Base-by-base conservation (phyloP, 1,140 invertebrate genomes). In the Gerris buenoi region DNA sequence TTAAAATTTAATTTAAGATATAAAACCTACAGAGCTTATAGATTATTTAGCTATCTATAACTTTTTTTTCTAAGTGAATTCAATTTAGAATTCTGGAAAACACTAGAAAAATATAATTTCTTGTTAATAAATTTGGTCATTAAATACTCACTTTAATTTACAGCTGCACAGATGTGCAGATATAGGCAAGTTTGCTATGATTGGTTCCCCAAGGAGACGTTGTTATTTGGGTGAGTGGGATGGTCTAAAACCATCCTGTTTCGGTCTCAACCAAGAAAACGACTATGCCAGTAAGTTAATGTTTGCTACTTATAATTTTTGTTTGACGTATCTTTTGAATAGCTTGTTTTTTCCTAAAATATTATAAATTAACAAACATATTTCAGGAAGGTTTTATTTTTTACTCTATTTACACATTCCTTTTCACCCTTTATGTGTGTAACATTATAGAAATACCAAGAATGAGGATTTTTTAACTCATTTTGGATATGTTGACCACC, bases 211-310 rank as follows among this genome's bases (percentile, higher is more conserved):
- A 61, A 79, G 79, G 2, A 76, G 88, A 22, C 81, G 81, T 65
- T 93, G 90, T 74, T 77, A 86, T 25, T 82, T 84, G 59, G 89
- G 89, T 0, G 83, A 86, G 27, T 93, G 89, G 89, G 85, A 88
- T 57, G 89, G 89, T 13, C 79, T 81, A 0, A 88, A 87, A 70
- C 88, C 89, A 10, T 80, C 83, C 1, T 93, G 90, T 75, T 85
- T 86, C 71, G 89, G 89, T 1, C 79, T 92, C 0, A 91, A 89
- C 74, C 90, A 92, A 77, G 86, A 89, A 73, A 88, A 90, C 71
- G 89, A 92, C 75, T 92, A 91, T 76, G 88, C 88, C 1, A 83
- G 88, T 89, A 77, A 79, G 85, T 81, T 58, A n/a, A 57, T 63
- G 59, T 56, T 13, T n/a, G n/a, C 10, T 10, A 27, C 26, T n/a